These are phyloP conservation scores for Dipodomys spectabilis DNA, from an alignment of 2,113 vertebrate species.

Conservation along the genomic window DNA sequence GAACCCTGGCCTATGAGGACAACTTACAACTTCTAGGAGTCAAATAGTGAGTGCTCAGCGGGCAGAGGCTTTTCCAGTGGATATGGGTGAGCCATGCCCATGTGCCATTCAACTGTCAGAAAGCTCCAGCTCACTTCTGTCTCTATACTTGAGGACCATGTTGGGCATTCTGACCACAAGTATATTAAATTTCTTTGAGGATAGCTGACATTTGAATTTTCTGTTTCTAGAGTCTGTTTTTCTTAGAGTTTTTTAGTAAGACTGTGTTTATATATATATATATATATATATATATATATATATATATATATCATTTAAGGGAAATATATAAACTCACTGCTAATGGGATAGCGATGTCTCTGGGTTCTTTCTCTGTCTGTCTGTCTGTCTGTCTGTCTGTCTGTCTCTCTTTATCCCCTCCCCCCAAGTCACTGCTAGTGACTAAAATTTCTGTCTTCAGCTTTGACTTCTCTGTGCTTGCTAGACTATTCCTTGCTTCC, in stretches of 20 bases:
- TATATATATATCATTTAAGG: not conserved
- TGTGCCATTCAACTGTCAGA: rapidly evolving
- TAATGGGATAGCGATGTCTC: not conserved
- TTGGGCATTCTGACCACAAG: not conserved
- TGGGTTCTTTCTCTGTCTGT: not conserved
- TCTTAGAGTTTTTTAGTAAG: slow-evolving; percentile 33
- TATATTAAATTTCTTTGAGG: not conserved
- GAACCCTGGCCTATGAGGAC: not conserved
- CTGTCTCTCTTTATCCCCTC: not conserved
- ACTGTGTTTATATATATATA: not conserved
- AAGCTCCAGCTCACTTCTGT: not conserved
- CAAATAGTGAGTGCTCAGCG: not conserved
- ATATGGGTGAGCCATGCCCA: not conserved
- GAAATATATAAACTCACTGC: slow-evolving; percentile 13
- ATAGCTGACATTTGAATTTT: not conserved
- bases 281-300: too few species aligned
- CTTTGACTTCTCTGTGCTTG: slow-evolving; percentile 19
- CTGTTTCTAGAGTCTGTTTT: not conserved
- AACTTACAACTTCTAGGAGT: not conserved
- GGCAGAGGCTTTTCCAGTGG: not conserved
- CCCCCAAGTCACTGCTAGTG: not conserved
- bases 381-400: not conserved
- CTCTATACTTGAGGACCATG: not conserved
- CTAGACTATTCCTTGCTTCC: not conserved
- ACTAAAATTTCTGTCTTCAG: not conserved